These are phyloP conservation scores for Panthera uncia DNA, from an alignment of 2,113 vertebrate species.

Conservation along the genomic window DNA sequence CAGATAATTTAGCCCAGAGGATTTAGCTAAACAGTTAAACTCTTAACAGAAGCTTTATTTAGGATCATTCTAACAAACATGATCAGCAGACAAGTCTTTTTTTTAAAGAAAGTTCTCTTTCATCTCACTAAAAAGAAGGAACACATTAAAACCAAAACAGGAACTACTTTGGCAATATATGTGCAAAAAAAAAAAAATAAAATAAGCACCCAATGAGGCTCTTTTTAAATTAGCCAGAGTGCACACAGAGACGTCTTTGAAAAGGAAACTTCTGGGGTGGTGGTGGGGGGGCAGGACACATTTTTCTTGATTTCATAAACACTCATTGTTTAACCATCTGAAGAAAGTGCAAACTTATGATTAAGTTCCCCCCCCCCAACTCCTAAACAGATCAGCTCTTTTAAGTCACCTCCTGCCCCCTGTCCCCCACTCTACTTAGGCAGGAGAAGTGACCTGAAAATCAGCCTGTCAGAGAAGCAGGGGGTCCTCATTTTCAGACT, in stretches of 20 bases:
- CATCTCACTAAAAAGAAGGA: constrained; percentile 66
- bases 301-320: constrained; percentile 68
- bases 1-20: constrained; percentile 4
- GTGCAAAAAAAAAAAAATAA: constrained; percentile 71
- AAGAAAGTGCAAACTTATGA: constrained; percentile 51
- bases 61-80: constrained; percentile 22
- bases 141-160: constrained; percentile 69
- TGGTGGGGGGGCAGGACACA: no score
- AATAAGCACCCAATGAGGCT: constrained; percentile 58
- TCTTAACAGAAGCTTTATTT: constrained; percentile 52
- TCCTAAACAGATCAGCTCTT: neutral
- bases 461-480: neutral
- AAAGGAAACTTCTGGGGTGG: constrained; percentile 35
- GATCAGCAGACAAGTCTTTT: constrained; percentile 61
- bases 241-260: constrained; percentile 63
- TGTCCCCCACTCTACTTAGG: neutral
- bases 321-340: constrained; percentile 62
- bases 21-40: constrained; percentile 10
- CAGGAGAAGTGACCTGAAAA: neutral
- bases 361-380: neutral
- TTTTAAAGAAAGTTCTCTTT: constrained; percentile 70
- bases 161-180: constrained; percentile 68
- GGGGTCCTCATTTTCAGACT: neutral
- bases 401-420: neutral
- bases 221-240: constrained; percentile 54